Base-by-base conservation (phyloP, 2,888 invertebrate species). In the Drosophila quinaria region DNA sequence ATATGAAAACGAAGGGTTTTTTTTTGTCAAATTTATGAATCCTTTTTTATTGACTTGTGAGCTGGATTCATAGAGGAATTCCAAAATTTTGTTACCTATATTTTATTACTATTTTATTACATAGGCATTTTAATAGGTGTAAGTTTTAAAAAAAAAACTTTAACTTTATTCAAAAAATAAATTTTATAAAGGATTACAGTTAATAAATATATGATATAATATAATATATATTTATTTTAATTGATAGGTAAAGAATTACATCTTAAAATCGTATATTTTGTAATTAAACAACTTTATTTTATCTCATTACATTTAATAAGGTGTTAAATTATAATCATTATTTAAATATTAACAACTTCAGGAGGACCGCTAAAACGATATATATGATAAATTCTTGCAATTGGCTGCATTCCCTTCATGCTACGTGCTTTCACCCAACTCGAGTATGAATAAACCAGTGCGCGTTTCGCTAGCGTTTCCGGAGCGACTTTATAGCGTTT, bases 401-500 rank as follows among this genome's bases (percentile, higher is more conserved):
- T 8, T 33, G 13, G 13, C 33, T 49, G 13, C 15, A 31, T 22
- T 37, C n/a, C 35, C n/a, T 9, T 10, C n/a, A 15, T 22, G n/a
- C n/a, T 37, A 37, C 37, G 51, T 51, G 37, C 9, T 51, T 51
- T n/a, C n/a, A 29, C 42, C 13, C 13, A 6, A 11, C 19, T 10
- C 19, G 19, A 19, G 19, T 42, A 11, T 19, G 2, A 19, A 3
- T 11, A 37, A 35, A 22, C 6, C 13, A 10, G n/a, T 11, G 25
- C 25, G 52, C 37, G 52, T 22, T 44, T 61, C 13, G 33, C 42
- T 17, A 25, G 64, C 63, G 63, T 64, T 72, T 74, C 13, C 11
- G 37, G 13, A 31, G 63, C 78, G 70, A 31, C 64, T 71, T 19
- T 4, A 15, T 17, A 46, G 56, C 68, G 66, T 33, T 60, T 66